These are phyloP conservation scores for Cantharis flavilabris DNA, from an alignment of 2,888 invertebrate genomes.

Conservation along the genomic window DNA sequence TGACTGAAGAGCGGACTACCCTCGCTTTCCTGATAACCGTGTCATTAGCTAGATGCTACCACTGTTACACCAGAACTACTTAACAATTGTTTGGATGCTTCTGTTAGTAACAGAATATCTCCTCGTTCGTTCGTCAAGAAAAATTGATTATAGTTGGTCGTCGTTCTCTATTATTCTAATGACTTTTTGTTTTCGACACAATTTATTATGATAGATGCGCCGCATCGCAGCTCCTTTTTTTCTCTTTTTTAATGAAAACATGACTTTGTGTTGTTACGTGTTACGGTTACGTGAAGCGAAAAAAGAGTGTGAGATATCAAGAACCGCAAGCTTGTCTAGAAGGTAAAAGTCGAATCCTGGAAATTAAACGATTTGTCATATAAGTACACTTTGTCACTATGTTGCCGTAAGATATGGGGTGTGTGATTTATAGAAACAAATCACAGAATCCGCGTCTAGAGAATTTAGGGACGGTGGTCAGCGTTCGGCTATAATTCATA, in stretches of 20 bases:
- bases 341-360: slow-evolving; percentile 13
- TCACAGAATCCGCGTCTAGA: slow-evolving; percentile 32
- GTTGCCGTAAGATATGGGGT: slow-evolving; percentile 35
- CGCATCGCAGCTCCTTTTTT: neutral
- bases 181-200: neutral
- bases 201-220: neutral
- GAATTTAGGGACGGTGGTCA: slow-evolving; percentile 30
- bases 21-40: slow-evolving; percentile 42
- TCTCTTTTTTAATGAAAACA: neutral
- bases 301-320: neutral
- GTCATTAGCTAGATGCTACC: slow-evolving; percentile 41
- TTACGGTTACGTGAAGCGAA: neutral
- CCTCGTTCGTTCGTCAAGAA: slow-evolving; percentile 1
- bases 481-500: slow-evolving; percentile 33
- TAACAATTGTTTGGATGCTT: slow-evolving; percentile 21
- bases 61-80: slow-evolving; percentile 32
- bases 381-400: slow-evolving; percentile 38
- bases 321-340: slow-evolving; percentile 11
- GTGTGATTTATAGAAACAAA: slow-evolving; percentile 38
- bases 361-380: slow-evolving; percentile 37
- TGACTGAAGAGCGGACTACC: slow-evolving; percentile 52
- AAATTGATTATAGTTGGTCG: slow-evolving; percentile 7
- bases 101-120: neutral
- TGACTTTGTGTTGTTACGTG: neutral
- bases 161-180: slow-evolving; percentile 1